Percentiles rank a stretch among this genome's conserved stretches.
Evolutionary conservation across 2,113 vertebrate species (phyloP).

Genomic region (Tetrao urogallus): DNA sequence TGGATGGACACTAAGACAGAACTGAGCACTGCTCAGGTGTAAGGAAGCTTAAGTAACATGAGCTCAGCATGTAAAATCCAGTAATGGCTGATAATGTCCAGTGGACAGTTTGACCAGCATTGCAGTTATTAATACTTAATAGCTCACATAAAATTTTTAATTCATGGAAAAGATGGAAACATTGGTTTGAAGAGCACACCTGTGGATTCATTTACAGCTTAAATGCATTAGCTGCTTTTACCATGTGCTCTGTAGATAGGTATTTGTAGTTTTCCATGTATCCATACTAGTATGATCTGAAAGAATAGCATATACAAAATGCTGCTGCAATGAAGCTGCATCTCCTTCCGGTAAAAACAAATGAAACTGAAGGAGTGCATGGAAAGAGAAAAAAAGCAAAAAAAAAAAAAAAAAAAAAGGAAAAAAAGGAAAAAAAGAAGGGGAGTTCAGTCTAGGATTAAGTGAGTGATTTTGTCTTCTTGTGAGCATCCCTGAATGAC

Average conservation of each 20-base stretch:
- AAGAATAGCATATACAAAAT: not conserved
- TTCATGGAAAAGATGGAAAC: not conserved
- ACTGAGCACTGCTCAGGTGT: not conserved
- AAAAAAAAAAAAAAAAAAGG: not conserved
- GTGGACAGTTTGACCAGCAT: not conserved
- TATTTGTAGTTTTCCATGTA: not conserved
- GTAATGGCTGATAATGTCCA: not conserved
- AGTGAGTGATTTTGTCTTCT: not conserved
- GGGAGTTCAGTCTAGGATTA: conserved; percentile 33
- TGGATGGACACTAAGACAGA: not conserved
- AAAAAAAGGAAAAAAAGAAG: not conserved
- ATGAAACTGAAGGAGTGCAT: too few species aligned
- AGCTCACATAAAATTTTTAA: not conserved
- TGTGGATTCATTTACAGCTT: not conserved
- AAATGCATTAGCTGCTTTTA: not conserved
- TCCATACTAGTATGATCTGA: not conserved
- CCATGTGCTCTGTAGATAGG: not conserved
- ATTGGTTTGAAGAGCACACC: not conserved
- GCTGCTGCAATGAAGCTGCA: not conserved
- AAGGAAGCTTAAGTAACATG: not conserved
- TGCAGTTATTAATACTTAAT: not conserved
- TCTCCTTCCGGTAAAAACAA: not conserved
- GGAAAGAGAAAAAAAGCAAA: not conserved
- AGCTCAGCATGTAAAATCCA: not conserved
- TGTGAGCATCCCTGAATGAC: conserved; percentile 11